Evolutionary conservation across 2,888 invertebrate species (phyloP), one percentile per base, ranked within the genome.

Genomic region (Heliothis peltigera): DNA sequence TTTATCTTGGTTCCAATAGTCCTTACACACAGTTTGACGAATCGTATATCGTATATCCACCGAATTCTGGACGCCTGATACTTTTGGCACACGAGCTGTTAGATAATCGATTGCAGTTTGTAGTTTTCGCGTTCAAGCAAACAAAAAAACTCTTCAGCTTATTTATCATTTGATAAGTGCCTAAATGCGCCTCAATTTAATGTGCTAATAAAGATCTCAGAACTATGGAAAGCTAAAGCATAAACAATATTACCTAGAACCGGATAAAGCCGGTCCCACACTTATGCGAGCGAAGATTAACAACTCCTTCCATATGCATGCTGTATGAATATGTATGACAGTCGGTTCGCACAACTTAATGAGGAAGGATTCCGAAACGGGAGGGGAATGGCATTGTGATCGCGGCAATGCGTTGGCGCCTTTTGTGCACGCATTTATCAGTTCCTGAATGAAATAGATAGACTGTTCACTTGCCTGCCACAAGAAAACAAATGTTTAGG

Each of bases 291-390:
- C 59, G 39, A 57, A 55, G 77, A 61, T 75, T 65, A 69, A 54
- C 52, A 64, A 52, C 39, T 57, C 48, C 58, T 75, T 69, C 65
- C 64, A 69, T 66, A 78, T 78, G 61, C 57, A 77, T 77, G 66
- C 8, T 42, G 28, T 54, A 64, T 75, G 64, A 73, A 79, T 75
- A 78, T 79, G 66, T 58, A 79, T 73, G 51, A 56, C 58, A 18
- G 25, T 42, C 58, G 8, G 47, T 61, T 73, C 70, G 55, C 79
- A 75, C 76, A 70, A 63, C 39, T 32, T 62, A 70, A 79, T 64
- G 79, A 71, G 61, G 64, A 75, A 70, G 66, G 66, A 66, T 77
- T 77, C 75, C 69, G 1, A 70, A 75, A 57, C 44, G 49, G 75
- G 73, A 53, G 47, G 17, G 28, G 21, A 43, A 18, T 56, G 35